Conservation (phyloP, 2,797 vertebrate species). For the Syndactyla subalaris region DNA sequence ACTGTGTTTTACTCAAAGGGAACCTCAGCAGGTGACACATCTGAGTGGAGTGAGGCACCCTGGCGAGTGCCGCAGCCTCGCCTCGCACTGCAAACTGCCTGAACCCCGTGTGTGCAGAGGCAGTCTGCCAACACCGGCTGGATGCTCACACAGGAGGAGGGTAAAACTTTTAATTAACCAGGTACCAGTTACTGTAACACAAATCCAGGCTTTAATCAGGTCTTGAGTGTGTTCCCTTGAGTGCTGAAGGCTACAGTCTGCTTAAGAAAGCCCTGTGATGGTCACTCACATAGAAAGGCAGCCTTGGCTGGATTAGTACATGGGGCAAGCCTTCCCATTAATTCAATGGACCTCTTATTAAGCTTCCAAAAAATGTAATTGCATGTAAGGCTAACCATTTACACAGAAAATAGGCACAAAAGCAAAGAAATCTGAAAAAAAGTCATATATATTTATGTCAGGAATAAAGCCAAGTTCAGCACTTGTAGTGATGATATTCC, state of each 20-base stretch:
- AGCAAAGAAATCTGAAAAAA: conserved; percentile 2
- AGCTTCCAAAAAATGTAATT: conserved; percentile 19
- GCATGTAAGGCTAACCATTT: background rate
- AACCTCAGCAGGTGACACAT: background rate
- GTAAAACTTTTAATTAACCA: background rate
- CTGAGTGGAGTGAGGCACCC: fast-evolving
- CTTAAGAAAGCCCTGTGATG: background rate
- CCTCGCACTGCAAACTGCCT: background rate
- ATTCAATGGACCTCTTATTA: background rate
- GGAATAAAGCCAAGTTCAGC: conserved; percentile 37
- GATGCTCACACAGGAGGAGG: background rate
- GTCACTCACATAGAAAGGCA: background rate
- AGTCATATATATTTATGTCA: background rate
- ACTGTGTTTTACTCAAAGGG: background rate
- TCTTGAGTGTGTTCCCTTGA: background rate
- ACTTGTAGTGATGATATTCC: conserved; percentile 18
- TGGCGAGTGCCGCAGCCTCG: fast-evolving
- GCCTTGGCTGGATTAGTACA: background rate
- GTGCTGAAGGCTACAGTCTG: background rate
- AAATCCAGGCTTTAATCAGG: background rate
- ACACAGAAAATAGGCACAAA: conserved; percentile 9
- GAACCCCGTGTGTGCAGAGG: fast-evolving
- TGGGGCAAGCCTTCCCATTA: background rate
- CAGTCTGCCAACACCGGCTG: fast-evolving
- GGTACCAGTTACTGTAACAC: background rate